Evolutionary conservation across 2,797 vertebrate genomes (phyloP), one percentile per base, ranked within the genome.

Genomic region (Halcyon chelicuti): DNA sequence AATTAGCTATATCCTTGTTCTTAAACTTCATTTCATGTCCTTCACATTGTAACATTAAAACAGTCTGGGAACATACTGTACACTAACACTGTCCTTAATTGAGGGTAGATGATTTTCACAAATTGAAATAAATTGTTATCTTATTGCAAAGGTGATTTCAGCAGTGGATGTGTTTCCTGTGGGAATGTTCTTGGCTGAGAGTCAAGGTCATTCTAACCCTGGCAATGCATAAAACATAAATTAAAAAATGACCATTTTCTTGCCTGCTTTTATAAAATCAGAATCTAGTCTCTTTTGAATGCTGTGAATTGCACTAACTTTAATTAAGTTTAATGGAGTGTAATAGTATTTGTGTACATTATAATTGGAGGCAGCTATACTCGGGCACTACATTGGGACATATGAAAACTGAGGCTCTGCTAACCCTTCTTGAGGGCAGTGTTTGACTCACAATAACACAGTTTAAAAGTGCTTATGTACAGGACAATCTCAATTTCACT

Each of bases 121-220:
- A 94, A 86, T 84, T 28, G 92, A 94, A 94, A 96, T 47, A 87
- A 94, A 95, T 73, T 88, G 85, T 96, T 96, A 96, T 94, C 88
- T 51, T 88, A 78, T 89, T 93, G 78, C 67, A 91, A 86, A 55
- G 92, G 96, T 91, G 67, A 95, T 88, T 93, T 97, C 96, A 96
- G 65, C 80, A 83, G 54, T 73, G 65, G 94, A 85, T 94, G 44
- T 76, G 82, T 81, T 97, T 96, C 96, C 96, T 97, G 93, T 91
- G 35, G 96, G 97, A 97, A 97, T 97, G 94, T 97, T 96, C 97
- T 94, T 92, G 96, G 97, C 93, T 81, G 58, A 51, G 37, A 88
- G 44, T 96, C 97, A 97, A 93, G 80, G 29, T 89, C 73, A 70
- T 93, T 96, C 73, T 88, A 95, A 96, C 93, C 85, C 77, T 90